These are phyloP conservation scores for Trogon melanurus DNA, from an alignment of 2,113 vertebrate species.

Conservation along the genomic window DNA sequence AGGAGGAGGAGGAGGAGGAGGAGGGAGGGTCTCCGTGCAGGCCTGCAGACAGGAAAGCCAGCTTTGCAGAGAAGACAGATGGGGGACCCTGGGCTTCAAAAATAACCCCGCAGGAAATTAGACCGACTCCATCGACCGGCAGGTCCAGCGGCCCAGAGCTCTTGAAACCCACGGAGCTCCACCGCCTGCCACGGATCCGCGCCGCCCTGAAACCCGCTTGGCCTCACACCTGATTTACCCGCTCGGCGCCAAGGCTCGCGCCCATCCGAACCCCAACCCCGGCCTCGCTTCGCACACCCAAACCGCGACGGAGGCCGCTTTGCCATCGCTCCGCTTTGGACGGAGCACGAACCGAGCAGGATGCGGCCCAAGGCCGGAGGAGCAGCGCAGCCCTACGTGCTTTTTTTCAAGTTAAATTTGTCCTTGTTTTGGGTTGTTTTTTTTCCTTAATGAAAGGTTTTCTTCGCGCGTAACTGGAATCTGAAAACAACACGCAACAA, in stretches of 20 bases:
- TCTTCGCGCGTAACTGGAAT: background rate
- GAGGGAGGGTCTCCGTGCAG: slow-evolving; percentile 33
- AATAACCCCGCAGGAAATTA: background rate
- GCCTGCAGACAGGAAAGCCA: slow-evolving; percentile 52
- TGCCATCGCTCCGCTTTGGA: background rate
- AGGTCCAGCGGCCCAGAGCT: background rate
- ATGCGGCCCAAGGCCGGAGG: background rate
- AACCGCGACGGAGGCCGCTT: background rate
- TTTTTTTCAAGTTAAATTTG: background rate
- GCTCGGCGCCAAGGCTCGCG: background rate
- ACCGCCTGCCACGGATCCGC: background rate
- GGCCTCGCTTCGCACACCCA: background rate
- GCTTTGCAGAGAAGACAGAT: slow-evolving; percentile 46
- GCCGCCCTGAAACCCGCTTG: background rate
- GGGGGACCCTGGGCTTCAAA: slow-evolving; percentile 35
- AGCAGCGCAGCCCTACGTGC: fast-evolving
- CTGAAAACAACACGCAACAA: background rate
- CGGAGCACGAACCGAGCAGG: background rate
- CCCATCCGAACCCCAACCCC: background rate
- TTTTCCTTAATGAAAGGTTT: background rate
- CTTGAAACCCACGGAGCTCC: background rate
- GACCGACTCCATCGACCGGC: background rate
- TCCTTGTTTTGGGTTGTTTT: background rate
- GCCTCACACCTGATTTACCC: background rate
- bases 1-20: background rate